phyloP scores from a whole-genome alignment of 2,888 invertebrate genomes.

The Steinernema carpocapsae region DNA sequence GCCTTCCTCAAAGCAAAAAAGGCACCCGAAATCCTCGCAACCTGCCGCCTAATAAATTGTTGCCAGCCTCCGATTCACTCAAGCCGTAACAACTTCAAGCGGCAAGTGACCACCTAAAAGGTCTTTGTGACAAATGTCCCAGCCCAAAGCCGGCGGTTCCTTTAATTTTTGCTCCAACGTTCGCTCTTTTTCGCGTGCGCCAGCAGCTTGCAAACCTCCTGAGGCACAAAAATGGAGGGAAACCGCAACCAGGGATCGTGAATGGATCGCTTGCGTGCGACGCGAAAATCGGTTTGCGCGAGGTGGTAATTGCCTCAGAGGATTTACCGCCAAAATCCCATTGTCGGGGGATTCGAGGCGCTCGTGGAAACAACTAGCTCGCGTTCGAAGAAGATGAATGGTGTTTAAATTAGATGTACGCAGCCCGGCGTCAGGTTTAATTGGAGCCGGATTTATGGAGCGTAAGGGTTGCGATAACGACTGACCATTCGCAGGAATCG shows the following conservation, averaged over 20 bases:
- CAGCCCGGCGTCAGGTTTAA: slow-evolving; percentile 6
- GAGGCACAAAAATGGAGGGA: slow-evolving; percentile 22
- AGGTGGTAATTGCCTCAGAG: slow-evolving; percentile 32
- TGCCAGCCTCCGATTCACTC: too few species aligned
- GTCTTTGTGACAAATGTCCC: too few species aligned
- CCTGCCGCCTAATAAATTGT: too few species aligned
- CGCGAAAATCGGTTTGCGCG: slow-evolving; percentile 33
- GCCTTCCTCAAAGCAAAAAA: too few species aligned
- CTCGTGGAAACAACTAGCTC: slow-evolving; percentile 7
- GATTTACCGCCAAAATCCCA: slow-evolving; percentile 34
- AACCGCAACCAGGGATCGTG: slow-evolving; percentile 6
- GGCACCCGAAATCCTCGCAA: too few species aligned
- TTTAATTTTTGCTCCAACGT: too few species aligned
- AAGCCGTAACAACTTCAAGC: too few species aligned
- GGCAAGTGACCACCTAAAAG: too few species aligned
- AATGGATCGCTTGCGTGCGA: slow-evolving; percentile 12
- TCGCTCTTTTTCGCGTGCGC: too few species aligned
- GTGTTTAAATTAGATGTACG: background rate
- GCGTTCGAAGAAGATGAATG: slow-evolving; percentile 4
- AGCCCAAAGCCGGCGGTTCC: too few species aligned
- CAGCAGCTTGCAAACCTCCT: too few species aligned
- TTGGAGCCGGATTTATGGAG: slow-evolving; percentile 27
- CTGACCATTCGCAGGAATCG: background rate
- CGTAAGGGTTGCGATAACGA: slow-evolving; percentile 3
- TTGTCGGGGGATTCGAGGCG: slow-evolving; percentile 17